A percentile compares a stretch with the other conserved stretches of the same genome.
Conservation (phyloP, 2,113 vertebrate species). For the Tragelaphus strepsiceros region DNA sequence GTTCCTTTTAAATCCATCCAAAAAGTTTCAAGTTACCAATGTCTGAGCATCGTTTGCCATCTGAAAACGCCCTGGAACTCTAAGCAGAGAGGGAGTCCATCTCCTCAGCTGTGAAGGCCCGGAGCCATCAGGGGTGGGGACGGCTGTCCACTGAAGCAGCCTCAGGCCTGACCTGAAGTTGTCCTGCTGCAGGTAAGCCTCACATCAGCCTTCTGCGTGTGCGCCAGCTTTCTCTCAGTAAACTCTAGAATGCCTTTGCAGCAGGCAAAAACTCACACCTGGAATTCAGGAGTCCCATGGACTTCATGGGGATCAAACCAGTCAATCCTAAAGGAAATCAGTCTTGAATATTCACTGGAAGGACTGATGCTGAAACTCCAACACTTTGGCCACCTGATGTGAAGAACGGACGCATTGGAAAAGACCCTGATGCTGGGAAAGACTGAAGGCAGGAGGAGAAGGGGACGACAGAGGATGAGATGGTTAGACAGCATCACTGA, state of each 20-base stretch:
- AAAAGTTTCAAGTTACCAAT: not conserved
- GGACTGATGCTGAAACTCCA: not conserved
- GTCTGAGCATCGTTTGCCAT: not conserved
- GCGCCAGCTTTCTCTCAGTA: not conserved
- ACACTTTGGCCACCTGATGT: not conserved
- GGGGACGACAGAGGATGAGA: not conserved
- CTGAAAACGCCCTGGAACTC: not conserved
- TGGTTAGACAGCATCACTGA: not conserved
- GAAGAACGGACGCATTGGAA: not conserved
- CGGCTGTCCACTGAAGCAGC: not conserved
- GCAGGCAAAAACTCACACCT: not conserved
- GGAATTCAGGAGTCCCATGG: not conserved
- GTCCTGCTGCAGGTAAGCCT: not conserved
- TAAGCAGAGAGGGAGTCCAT: not conserved
- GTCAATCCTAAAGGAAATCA: not conserved
- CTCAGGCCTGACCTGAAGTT: not conserved
- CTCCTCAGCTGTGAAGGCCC: not conserved
- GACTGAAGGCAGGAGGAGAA: not conserved
- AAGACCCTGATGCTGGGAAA: not conserved
- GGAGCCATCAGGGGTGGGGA: not conserved
- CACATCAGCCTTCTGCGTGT: not conserved
- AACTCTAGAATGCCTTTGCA: not conserved
- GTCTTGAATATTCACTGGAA: not conserved
- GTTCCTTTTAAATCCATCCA: not conserved
- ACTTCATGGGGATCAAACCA: not conserved